Evolutionary conservation across 2,797 vertebrate genomes (phyloP), one percentile per base, ranked within the genome.

Genomic region (Schizopygopsis malacanthus): DNA sequence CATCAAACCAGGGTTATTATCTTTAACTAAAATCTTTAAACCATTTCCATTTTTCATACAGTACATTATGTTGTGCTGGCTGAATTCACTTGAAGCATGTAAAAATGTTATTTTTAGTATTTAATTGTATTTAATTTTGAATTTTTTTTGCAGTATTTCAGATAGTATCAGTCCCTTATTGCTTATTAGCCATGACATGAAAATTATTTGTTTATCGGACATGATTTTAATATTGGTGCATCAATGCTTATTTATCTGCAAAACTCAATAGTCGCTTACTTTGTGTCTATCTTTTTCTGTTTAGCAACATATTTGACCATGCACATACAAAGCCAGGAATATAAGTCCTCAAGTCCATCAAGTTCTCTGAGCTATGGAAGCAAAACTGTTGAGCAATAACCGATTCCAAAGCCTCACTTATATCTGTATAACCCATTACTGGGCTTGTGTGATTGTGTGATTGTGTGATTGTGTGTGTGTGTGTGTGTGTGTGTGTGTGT

Each of bases 391-490:
- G 39, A 83, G 70, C 63, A 85, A 72, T 39, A 63, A 20, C 22
- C 50, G 43, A 67, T 28, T 41, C 41, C 11, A 78, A 71, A 79
- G 7, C 47, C 47, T 28, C 8, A 41, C 16, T 20, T 22, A 59
- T 18, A 37, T 33, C 33, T 41, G 18, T 75, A 75, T 65, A 41
- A 67, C 63, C 6, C 43, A 76, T 83, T 45, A 67, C 72, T 71
- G 8, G 41, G 63, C 75, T 56, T 25, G 33, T 3, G 22, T 37
- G 12, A 59, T 18, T 61, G 37, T 59, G 33, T 20, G 71, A 18
- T 5, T 39, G 39, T 6, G 56, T 63, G 41, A 56, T 7, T 82
- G 33, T 33, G 33, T 33, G 33, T 33, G 33, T 33, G 33, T 33
- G 33, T 33, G 33, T 33, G 28, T 59, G 33, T 20, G 71, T 25